Base-by-base conservation (phyloP, 2,888 invertebrate genomes). In the Tachina grossa region DNA sequence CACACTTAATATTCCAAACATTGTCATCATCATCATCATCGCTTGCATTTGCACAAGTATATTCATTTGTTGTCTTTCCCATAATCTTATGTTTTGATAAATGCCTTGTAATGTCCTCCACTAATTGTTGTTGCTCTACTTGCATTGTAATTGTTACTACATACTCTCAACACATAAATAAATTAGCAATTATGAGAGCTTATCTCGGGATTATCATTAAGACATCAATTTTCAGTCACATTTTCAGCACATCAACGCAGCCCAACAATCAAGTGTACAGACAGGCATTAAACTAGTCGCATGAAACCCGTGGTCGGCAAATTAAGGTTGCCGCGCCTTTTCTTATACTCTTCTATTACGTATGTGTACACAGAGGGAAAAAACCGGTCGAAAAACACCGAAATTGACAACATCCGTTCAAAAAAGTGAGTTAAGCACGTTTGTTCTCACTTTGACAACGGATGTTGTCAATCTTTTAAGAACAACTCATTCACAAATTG, bases 131-230 rank as follows among this genome's bases (percentile, higher is more conserved):
- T 51, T 77, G 55, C 61, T 55, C 13, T 10, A 63, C 41, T 53
- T 63, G 51, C 22, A 16, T 55, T 76, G n/a, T 78, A 69, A 31
- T 31, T 31, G 31, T 45, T 45, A 47, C 2, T 14, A 1, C 49
- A 49, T 57, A 39, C 16, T 16, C 51, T 53, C 68, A 81, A 74
- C 51, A 74, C 51, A 65, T 72, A 59, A 55, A 47, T 71, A 72
- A 71, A 71, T 65, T 55, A 16, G 14, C 22, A 65, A 79, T 79
- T 74, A 66, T 43, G 68, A 53, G 16, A 63, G 51, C 55, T 53
- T 45, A 68, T 75, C 53, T 61, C 16, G 43, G 19, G 66, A 75
- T 68, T 68, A 53, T 75, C 66, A 81, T 81, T 47, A 75, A 53
- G 53, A 22, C 65, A 65, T 55, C 49, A 49, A n/a, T 8, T 49